These are phyloP conservation scores for Polymixis lichenea DNA, from an alignment of 2,888 invertebrate genomes.

Conservation along the genomic window DNA sequence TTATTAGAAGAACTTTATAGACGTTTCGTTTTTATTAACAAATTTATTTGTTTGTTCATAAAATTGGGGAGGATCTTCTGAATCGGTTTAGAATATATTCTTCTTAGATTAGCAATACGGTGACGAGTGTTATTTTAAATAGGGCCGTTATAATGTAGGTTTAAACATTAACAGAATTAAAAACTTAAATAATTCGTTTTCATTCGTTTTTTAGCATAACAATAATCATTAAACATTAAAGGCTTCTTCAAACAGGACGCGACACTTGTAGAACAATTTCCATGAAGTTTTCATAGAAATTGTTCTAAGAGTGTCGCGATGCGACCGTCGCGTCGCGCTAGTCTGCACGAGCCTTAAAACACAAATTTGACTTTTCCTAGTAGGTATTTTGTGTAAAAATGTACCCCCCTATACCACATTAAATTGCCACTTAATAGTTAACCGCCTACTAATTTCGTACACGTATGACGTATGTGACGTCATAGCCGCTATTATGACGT, in stretches of 20 bases:
- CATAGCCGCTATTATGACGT: slow-evolving; percentile 71
- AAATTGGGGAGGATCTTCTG: slow-evolving; percentile 18
- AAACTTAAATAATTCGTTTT: neutral
- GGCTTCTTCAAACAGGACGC: no score
- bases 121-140: neutral
- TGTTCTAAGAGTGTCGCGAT: no score
- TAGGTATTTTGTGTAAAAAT: no score
- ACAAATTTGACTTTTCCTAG: no score
- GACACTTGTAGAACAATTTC: no score
- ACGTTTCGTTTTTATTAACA: slow-evolving; percentile 47
- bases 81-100: neutral
- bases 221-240: neutral
- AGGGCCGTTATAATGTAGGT: neutral
- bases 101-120: slow-evolving; percentile 4
- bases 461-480: slow-evolving; percentile 56
- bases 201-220: neutral
- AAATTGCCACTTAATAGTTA: slow-evolving; percentile 22
- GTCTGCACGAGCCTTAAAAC: no score
- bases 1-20: slow-evolving; percentile 53
- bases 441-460: slow-evolving; percentile 36
- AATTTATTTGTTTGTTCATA: slow-evolving; percentile 39
- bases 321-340: no score
- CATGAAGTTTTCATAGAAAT: no score
- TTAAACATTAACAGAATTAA: neutral
- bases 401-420: neutral